Conservation (phyloP, 35 echinoderm and acorn worm species). For the Eucidaris tribuloides region DNA sequence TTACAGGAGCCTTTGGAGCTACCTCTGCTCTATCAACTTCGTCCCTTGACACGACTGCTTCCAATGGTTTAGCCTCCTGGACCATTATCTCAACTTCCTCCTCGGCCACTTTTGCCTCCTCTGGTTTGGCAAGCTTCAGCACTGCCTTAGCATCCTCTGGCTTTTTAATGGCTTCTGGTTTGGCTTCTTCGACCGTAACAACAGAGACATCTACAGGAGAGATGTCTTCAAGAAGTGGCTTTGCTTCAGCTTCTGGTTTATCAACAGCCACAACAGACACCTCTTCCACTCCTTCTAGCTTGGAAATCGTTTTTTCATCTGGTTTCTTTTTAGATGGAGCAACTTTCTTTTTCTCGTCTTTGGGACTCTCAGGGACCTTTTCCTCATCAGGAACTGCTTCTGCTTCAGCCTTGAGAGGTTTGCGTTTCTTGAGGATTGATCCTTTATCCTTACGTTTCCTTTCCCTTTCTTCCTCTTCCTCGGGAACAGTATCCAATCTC, state of each 20-base stretch:
- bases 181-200: neutral
- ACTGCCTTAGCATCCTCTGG: conserved; percentile 21
- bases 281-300: conserved; percentile 25
- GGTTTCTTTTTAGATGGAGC: conserved; percentile 16
- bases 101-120: conserved; percentile 16
- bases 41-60: neutral
- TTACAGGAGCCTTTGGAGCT: conserved; percentile 36
- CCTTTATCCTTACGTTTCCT: neutral
- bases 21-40: conserved; percentile 11
- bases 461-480: conserved; percentile 28
- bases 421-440: conserved; percentile 3
- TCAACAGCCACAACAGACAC: conserved; percentile 36
- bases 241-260: conserved; percentile 7
- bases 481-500: conserved; percentile 23
- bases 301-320: neutral
- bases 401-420: neutral
- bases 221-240: neutral
- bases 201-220: neutral
- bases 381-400: conserved; percentile 1
- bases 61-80: neutral
- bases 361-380: neutral
- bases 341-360: conserved; percentile 9
- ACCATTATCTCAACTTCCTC: conserved; percentile 5
- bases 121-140: conserved; percentile 6
- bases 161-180: neutral